Evolutionary conservation across 2,113 vertebrate species (phyloP).

Genomic region (cattle (Bos taurus)): DNA sequence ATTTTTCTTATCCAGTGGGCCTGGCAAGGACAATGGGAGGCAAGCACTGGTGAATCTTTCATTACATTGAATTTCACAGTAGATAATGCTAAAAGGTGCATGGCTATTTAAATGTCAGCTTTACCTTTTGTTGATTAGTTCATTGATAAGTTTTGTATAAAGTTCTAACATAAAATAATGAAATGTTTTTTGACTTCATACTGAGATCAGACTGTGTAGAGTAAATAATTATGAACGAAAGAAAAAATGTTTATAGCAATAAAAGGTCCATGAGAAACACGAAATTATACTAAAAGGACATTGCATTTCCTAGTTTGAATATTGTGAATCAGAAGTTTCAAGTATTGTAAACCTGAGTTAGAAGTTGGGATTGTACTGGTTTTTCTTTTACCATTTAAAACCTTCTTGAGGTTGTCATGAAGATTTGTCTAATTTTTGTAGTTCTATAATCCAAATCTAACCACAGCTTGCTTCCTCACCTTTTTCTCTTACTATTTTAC

Average conservation of each 20-base stretch:
- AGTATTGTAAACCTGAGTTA: not conserved
- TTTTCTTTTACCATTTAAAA: not conserved
- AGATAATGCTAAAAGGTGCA: conserved; percentile 4
- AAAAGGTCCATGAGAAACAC: not conserved
- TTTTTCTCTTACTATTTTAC: not conserved
- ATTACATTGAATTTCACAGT: conserved; percentile 10
- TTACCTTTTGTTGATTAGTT: conserved; percentile 50
- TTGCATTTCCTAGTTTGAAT: not conserved
- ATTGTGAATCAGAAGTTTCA: not conserved
- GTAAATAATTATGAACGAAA: conserved; percentile 54
- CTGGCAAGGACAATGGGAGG: not conserved
- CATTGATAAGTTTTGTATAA: conserved; percentile 19
- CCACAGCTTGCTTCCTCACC: not conserved
- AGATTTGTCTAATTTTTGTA: not conserved
- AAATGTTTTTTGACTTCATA: conserved; percentile 48
- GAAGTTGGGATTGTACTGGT: not conserved
- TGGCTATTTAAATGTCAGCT: conserved; percentile 55
- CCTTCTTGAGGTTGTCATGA: not conserved
- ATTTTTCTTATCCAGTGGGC: not conserved
- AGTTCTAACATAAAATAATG: conserved; percentile 32
- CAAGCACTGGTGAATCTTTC: not conserved
- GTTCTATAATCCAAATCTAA: not conserved
- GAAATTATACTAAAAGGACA: not conserved
- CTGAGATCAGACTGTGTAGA: not conserved
- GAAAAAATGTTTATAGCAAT: not conserved